Conservation (phyloP, 2,797 vertebrate genomes). For the Pyrrhura leucotis region DNA sequence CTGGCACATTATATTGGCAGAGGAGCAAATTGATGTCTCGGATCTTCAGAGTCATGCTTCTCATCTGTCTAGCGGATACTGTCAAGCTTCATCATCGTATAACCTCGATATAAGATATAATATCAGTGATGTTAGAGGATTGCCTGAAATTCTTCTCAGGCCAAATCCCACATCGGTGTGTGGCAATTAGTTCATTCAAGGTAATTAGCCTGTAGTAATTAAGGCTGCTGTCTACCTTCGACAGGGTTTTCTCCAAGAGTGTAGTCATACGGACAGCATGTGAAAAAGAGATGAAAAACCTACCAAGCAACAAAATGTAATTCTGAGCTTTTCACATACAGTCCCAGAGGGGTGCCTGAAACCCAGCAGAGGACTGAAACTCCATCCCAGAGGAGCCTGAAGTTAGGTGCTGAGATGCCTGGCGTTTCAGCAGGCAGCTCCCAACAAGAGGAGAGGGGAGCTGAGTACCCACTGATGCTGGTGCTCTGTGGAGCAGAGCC, state of each 20-base stretch:
- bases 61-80: constrained; percentile 4
- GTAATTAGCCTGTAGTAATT: constrained; percentile 23
- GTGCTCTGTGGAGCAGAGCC: neutral
- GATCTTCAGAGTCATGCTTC: neutral
- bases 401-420: neutral
- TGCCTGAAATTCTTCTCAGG: constrained; percentile 11
- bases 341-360: neutral
- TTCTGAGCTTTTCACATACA: neutral
- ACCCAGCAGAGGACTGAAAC: neutral
- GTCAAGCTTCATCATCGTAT: neutral
- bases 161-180: neutral
- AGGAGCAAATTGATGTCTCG: neutral
- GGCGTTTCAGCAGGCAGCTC: neutral
- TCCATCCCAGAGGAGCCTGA: neutral
- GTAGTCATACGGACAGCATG: neutral
- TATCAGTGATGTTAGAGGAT: neutral
- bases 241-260: neutral
- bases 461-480: fast-evolving
- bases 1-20: neutral
- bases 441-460: fast-evolving
- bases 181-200: neutral
- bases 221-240: neutral
- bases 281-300: neutral
- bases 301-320: neutral
- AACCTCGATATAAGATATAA: neutral